Conservation (phyloP, 2,888 invertebrate genomes). For the Melipona bicolor region DNA sequence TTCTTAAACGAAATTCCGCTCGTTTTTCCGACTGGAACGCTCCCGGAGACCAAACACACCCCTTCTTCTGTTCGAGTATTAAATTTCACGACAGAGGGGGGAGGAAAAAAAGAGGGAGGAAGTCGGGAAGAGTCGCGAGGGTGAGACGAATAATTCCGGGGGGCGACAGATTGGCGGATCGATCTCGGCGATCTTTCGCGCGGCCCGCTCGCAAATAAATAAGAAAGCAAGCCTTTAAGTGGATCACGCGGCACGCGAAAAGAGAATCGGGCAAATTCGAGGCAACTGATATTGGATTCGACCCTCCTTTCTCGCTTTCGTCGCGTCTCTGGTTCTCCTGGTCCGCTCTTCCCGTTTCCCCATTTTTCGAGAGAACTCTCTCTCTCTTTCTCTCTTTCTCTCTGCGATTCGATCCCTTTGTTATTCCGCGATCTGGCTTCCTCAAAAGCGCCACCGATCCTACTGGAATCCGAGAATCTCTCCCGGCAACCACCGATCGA, state of each 20-base stretch:
- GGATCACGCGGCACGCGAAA: slow-evolving; percentile 20
- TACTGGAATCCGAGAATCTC: slow-evolving; percentile 42
- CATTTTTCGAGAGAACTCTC: slow-evolving; percentile 31
- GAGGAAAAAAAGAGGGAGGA: too few species aligned
- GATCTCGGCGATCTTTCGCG: not conserved
- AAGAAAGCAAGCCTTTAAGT: slow-evolving; percentile 33
- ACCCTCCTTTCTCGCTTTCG: not conserved
- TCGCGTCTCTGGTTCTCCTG: not conserved
- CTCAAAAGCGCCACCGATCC: slow-evolving; percentile 40
- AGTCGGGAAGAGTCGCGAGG: too few species aligned
- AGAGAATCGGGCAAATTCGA: slow-evolving; percentile 27
- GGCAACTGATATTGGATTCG: slow-evolving; percentile 53
- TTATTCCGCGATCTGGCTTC: slow-evolving; percentile 56
- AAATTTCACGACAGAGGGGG: slow-evolving; percentile 5
- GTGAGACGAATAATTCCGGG: not conserved
- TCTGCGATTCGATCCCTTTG: slow-evolving; percentile 59
- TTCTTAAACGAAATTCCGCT: slow-evolving; percentile 37
- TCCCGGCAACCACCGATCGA: slow-evolving; percentile 15
- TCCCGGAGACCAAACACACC: not conserved
- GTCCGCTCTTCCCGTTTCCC: not conserved
- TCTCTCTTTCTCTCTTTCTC: not conserved
- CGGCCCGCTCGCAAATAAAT: slow-evolving; percentile 31
- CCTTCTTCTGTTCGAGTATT: slow-evolving; percentile 1
- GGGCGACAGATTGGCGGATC: slow-evolving; percentile 20
- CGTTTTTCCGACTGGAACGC: slow-evolving; percentile 29